Base-by-base conservation (phyloP, 2,797 vertebrate genomes). In the Neosalanx taihuensis region DNA sequence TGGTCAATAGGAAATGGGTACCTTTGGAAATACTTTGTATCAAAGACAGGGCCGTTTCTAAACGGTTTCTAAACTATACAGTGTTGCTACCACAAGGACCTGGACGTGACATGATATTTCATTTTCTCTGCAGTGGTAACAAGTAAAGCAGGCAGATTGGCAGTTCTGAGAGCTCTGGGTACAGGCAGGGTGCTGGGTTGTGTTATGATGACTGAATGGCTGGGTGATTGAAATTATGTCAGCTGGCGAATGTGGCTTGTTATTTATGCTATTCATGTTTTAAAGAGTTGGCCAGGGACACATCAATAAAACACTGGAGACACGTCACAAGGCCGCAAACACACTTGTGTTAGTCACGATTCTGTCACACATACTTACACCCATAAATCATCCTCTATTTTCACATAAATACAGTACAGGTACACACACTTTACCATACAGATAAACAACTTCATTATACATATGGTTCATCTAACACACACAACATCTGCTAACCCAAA, bases 101-200 rank as follows among this genome's bases (percentile, higher is more conserved):
- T 26, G 23, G 23, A 26, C 23, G 23, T n/a, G n/a, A n/a, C n/a
- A n/a, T n/a, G n/a, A n/a, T n/a, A n/a, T 41, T 10, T 12, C 35
- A 41, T 41, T 37, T 10, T 37, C 35, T 37, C 41, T 46, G 41
- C 10, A 12, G 12, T 41, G 37, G 12, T 10, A 41, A 41, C 33
- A 41, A 2, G 26, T 59, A 71, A 75, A 79, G 72, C 76, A 74
- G 57, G 79, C 15, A 67, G 73, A 78, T 51, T 73, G 78, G 76
- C 72, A 78, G 57, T 63, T 74, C 13, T 10, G 18, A n/a, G 20
- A 23, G 18, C 23, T 29, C n/a, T 49, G 64, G 37, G 64, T 65
- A 10, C 9, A 41, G 37, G 37, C 37, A 41, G 37, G 37, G 37
- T 41, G 57, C n/a, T 59, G 6, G 7, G 57, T n/a, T 23, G 15